Evolutionary conservation across 2,797 vertebrate genomes (phyloP).

Genomic region (Silurus lanzhouensis): DNA sequence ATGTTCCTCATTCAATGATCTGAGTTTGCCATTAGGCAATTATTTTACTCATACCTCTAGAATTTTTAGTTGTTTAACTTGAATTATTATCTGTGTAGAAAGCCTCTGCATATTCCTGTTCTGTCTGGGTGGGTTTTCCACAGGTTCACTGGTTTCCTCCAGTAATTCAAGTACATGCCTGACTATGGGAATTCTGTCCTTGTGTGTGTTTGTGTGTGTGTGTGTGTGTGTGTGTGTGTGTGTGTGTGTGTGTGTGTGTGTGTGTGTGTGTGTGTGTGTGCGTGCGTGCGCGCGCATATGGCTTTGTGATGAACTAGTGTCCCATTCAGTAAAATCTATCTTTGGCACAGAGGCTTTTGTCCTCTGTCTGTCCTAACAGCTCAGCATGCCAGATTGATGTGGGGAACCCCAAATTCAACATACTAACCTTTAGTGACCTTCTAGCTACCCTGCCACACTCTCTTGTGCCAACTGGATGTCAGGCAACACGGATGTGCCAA

Average conservation of each 20-base stretch:
- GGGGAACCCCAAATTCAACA: neutral
- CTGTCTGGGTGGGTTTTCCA: neutral
- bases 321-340: neutral
- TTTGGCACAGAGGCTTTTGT: conserved; percentile 18
- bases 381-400: neutral
- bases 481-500: neutral
- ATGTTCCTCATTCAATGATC: neutral
- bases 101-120: too few species aligned
- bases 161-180: neutral
- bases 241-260: neutral
- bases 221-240: neutral
- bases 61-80: neutral
- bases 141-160: neutral
- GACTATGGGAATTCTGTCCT: neutral
- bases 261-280: neutral
- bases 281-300: neutral
- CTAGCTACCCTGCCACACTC: neutral
- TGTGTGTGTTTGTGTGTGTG: neutral
- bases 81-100: neutral
- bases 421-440: conserved; percentile 24
- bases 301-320: neutral
- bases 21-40: neutral
- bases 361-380: neutral
- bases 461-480: conserved; percentile 29
- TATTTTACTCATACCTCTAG: neutral